Conservation (phyloP, 2,113 vertebrate genomes). For the Accipiter cooperii region DNA sequence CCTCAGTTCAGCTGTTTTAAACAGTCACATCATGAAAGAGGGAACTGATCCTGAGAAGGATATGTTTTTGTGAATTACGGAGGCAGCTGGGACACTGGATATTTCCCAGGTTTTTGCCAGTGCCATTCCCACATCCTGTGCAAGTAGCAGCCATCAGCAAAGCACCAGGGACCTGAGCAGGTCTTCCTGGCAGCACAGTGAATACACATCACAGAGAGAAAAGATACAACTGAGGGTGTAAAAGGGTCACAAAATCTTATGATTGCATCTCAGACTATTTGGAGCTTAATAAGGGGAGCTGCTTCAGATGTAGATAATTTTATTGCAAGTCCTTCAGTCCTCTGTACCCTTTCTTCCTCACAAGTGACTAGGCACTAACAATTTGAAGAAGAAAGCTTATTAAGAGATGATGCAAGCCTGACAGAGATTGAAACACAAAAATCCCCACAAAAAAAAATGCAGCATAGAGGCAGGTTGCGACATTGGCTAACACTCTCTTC, state of each 20-base stretch:
- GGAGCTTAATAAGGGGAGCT: not conserved
- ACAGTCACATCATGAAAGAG: not conserved
- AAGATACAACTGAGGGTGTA: not conserved
- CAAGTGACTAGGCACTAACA: not conserved
- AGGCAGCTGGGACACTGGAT: not conserved
- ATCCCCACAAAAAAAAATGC: not conserved
- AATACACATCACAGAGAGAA: not conserved
- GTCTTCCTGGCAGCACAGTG: not conserved
- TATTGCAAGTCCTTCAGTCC: not conserved
- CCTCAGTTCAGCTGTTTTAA: not conserved
- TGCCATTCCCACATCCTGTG: not conserved
- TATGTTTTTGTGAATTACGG: not conserved
- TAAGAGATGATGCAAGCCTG: not conserved
- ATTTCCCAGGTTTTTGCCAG: not conserved
- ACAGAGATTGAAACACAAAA: not conserved
- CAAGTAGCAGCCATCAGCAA: not conserved
- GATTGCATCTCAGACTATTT: not conserved
- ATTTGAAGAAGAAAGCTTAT: not conserved
- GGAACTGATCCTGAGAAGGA: not conserved
- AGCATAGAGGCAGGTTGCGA: not conserved
- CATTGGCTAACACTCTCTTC: not conserved
- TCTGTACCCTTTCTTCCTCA: not conserved
- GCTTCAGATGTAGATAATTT: not conserved
- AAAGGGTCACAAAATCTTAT: not conserved
- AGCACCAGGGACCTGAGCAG: rapidly evolving